Percentiles rank a stretch among this genome's conserved stretches.
phyloP scores from a whole-genome alignment of 2,113 vertebrate genomes.

The Vireo altiloquus region DNA sequence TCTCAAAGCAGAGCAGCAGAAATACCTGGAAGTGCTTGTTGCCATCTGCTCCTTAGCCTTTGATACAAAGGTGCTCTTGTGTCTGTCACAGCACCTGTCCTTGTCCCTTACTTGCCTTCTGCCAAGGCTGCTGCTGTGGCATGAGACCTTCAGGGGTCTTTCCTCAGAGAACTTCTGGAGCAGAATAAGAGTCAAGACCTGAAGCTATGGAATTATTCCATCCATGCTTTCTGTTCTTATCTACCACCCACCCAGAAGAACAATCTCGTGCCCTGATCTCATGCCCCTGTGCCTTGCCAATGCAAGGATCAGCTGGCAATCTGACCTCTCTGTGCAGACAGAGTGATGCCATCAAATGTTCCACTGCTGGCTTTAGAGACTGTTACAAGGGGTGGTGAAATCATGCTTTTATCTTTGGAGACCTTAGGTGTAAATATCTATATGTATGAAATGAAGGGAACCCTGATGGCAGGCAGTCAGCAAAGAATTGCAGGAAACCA shows the following conservation, averaged over 20 bases:
- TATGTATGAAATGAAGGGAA: not conserved
- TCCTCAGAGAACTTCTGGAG: not conserved
- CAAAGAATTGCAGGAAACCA: not conserved
- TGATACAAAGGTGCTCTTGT: not conserved
- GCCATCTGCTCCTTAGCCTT: not conserved
- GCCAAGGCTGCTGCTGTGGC: not conserved
- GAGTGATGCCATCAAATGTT: not conserved
- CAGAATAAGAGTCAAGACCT: not conserved
- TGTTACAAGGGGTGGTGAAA: not conserved
- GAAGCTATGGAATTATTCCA: not conserved
- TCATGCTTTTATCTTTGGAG: not conserved
- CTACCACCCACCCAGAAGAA: not conserved
- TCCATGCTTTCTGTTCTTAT: not conserved
- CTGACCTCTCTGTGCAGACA: not conserved
- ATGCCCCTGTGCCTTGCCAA: not conserved
- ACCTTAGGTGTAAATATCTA: not conserved
- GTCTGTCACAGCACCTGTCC: rapidly evolving
- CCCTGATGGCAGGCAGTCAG: not conserved
- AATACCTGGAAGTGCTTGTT: not conserved
- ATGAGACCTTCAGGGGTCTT: not conserved
- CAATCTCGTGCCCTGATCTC: rapidly evolving
- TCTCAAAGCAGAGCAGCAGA: not conserved
- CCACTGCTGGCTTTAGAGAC: not conserved
- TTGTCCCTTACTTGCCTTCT: not conserved
- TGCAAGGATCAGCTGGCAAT: not conserved